Base-by-base conservation (phyloP, 2,797 vertebrate species). In the Acomys russatus region DNA sequence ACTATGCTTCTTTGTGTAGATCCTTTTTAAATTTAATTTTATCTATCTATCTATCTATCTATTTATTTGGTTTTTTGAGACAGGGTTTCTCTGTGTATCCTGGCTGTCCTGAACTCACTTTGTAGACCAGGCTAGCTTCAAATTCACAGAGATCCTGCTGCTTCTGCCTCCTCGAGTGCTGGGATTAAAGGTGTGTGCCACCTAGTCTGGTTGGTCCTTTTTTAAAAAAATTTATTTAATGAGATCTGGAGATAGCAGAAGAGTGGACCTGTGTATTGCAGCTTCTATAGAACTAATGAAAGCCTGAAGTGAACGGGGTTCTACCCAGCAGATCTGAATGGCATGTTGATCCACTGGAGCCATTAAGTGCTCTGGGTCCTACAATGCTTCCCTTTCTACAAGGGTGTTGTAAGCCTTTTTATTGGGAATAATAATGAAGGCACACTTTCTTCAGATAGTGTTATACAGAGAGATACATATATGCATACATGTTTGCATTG, bases 271-370 rank as follows among this genome's bases (percentile, higher is more conserved):
- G 3, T n/a, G 25, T 71, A 17, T 28, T 84, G 90, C 63, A 94
- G 90, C 98, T 98, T 98, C 98, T 89, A 93, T 98, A 98, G 98
- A 98, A 98, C 97, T 82, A 95, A 90, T 92, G 96, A 92, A 87
- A 92, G 93, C 95, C 80, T 82, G 38, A 73, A 7, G 54, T 85
- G 64, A 33, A 88, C 88, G 82, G 76, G 74, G 49, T 87, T 80
- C 90, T 92, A 0, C 61, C 71, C 33, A 49, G 70, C 94, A 95
- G 94, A 78, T 97, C 97, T 89, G 63, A 93, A 0, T 0, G 0
- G 61, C 11, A 63, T 77, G 35, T 66, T 35, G 96, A 95, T 91
- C 96, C 66, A 9, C 3, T 33, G 4, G 35, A 96, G 92, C 88
- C 66, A 3, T 92, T 71, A 82, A 20, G 89, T 84, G 95, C 17